Conservation (phyloP, 2,797 vertebrate species). For the Podargus strigoides region DNA sequence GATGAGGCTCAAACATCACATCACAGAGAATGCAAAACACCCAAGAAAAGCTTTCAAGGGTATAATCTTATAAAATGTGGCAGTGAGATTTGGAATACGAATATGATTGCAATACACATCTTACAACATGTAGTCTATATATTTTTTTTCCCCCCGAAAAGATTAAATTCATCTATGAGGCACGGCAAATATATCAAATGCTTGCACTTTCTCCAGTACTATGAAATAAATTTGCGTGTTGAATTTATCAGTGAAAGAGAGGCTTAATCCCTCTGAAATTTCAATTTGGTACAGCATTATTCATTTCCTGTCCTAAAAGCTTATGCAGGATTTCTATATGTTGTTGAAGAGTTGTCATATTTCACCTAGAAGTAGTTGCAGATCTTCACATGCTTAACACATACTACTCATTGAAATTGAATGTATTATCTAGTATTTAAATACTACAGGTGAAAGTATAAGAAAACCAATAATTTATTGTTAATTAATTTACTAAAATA, state of each 20-base stretch:
- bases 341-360: neutral
- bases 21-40: neutral
- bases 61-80: neutral
- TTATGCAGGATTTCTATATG: neutral
- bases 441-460: neutral
- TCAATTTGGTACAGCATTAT: neutral
- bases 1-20: neutral
- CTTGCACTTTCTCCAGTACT: neutral
- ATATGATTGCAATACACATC: neutral
- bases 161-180: neutral
- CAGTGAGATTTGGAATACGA: neutral
- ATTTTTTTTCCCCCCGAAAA: neutral
- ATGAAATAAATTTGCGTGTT: neutral
- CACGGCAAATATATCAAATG: neutral
- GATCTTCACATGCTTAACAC: neutral
- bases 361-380: neutral
- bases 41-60: conserved; percentile 4
- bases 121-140: neutral
- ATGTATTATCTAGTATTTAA: neutral
- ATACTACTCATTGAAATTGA: accelerated
- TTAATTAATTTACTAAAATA: neutral
- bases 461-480: neutral
- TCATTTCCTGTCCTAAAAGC: conserved; percentile 5
- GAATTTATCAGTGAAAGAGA: conserved; percentile 4
- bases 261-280: conserved; percentile 32